Percentiles rank a stretch among this genome's conserved stretches.
Evolutionary conservation across 2,888 invertebrate species (phyloP).

Genomic region (Ctenicera cuprea): DNA sequence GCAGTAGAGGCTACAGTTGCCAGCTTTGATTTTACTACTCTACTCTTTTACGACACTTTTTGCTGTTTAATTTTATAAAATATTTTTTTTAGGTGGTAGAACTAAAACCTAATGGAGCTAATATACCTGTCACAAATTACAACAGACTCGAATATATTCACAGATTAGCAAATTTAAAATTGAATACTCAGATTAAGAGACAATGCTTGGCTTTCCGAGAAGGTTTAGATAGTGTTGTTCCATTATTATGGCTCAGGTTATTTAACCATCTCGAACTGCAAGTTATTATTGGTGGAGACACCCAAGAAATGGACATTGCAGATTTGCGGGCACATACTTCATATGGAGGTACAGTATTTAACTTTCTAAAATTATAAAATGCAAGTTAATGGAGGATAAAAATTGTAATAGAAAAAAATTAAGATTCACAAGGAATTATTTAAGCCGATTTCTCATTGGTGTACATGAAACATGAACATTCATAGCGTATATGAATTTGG

Average conservation of each 20-base stretch:
- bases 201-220: constrained; percentile 93
- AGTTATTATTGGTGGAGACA: constrained; percentile 96
- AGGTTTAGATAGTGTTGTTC: constrained; percentile 93
- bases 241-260: constrained; percentile 94
- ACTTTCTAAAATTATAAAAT: constrained; percentile 22
- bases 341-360: constrained; percentile 81
- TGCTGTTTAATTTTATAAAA: not conserved
- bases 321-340: constrained; percentile 92
- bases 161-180: constrained; percentile 95
- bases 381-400: not conserved
- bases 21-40: too few species aligned
- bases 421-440: too few species aligned
- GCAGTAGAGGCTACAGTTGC: too few species aligned
- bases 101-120: constrained; percentile 91
- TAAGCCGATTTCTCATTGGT: too few species aligned
- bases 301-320: constrained; percentile 93
- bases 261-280: constrained; percentile 96
- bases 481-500: too few species aligned
- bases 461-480: too few species aligned
- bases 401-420: too few species aligned
- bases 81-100: constrained; percentile 82
- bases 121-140: constrained; percentile 91
- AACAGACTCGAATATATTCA: constrained; percentile 98
- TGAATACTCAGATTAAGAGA: constrained; percentile 91
- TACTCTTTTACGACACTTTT: too few species aligned